Base-by-base conservation (phyloP, 2,113 vertebrate genomes). In the Calidris pygmaea region DNA sequence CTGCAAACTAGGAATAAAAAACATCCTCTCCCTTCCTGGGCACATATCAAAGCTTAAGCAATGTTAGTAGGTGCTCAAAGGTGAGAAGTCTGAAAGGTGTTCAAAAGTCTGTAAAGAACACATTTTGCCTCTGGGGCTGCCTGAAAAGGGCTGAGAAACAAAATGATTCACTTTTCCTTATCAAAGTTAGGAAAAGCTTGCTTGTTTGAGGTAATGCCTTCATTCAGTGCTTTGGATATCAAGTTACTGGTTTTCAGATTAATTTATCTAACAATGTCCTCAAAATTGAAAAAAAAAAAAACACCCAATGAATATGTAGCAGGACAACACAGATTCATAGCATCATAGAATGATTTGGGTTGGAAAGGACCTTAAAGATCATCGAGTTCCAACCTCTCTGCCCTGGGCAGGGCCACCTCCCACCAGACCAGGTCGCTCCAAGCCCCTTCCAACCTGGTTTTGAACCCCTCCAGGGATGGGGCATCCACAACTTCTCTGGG, bases 251-350 rank as follows among this genome's bases (percentile, higher is more conserved):
- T 35, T 68, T 89, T 48, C 48, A 53, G 58, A 27, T 50, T 72
- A 45, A 47, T 7, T 66, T 35, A 47, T 5, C 48, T 52, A 45
- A 79, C 23, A 12, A 75, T 80, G 1, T 53, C 30, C 21, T 87
- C 66, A 47, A 78, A 68, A 72, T 14, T 3, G 55, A 55, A 80
- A 24, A 53, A 43, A 34, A 62, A 17, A 59, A 15, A 9, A 41
- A 14, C 47, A 30, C 15, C 7, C 9, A 3, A 23, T 37, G 7
- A 22, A 13, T 59, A 34, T 0, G 0, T 5, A 65, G 32, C 17
- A 77, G 22, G 39, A n/a, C 15, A 43, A 12, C 1, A 47, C 2
- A 18, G 45, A 56, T 65, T n/a, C 58, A 59, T 35, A 59, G 22
- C 35, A 35, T 59, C 34, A 59, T 35, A 35, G 58, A 59, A 59